Evolutionary conservation across 1,140 invertebrate species (phyloP), one percentile per base, ranked within the genome.

Genomic region (Helicoverpa armigera): DNA sequence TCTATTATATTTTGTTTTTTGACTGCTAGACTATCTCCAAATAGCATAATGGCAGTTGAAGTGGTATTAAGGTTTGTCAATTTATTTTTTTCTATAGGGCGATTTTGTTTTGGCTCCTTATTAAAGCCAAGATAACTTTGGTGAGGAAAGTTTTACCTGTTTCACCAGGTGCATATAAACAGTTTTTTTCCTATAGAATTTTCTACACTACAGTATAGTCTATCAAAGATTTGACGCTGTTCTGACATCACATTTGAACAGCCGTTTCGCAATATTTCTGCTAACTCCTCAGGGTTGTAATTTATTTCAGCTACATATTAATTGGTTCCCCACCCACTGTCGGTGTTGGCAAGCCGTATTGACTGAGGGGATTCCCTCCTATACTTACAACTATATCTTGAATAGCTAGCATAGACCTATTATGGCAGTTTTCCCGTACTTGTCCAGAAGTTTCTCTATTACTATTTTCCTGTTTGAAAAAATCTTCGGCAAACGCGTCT

Each of bases 171-270:
- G 13, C 72, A 58, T 43, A 74, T 14, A 74, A 74, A 74, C 29
- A 56, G 51, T 3, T 60, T 31, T 74, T 35, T 18, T 35, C 72
- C 16, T 23, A 72, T 51, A 72, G 16, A 50, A 61, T 60, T 63
- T 2, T 77, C 2, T 51, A 81, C 74, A 63, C 73, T 82, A 43
- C 63, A 35, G n/a, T 56, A 81, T 18, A 81, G 75, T 12, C 75
- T 35, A 51, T 83, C 79, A 70, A 63, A 79, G 48, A 83, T 75
- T 69, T 43, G 65, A 69, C 75, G 74, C 73, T 81, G 76, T 83
- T 81, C 76, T 76, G 61, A 56, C 70, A 72, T 84, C 60, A 84
- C 23, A 23, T 67, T 83, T 35, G 35, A 35, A 35, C 35, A 35
- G 35, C 35, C 35, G 7, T 35, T 35, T 35, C 35, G 35, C 3